These are phyloP conservation scores for Drosophila falleni DNA, from an alignment of 2,888 invertebrate genomes.

Conservation along the genomic window DNA sequence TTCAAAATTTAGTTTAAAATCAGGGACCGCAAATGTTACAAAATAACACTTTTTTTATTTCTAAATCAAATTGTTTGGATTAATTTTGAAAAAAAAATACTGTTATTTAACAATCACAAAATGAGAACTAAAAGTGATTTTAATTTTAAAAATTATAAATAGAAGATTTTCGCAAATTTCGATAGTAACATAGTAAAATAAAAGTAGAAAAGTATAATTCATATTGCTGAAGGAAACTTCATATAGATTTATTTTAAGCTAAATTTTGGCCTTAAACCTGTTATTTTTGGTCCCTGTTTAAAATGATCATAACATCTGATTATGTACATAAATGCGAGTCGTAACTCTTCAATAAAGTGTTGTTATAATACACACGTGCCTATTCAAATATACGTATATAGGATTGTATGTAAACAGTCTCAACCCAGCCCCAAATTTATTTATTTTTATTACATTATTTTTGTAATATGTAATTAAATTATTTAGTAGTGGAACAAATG, in stretches of 20 bases:
- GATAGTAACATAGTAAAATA: not conserved
- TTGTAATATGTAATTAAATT: constrained; percentile 8
- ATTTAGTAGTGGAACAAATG: constrained; percentile 1
- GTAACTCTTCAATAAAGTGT: constrained; percentile 12
- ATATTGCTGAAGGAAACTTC: not conserved
- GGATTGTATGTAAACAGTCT: not conserved
- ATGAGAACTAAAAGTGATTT: too few relatives aligned
- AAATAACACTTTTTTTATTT: not conserved
- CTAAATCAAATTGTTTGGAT: too few relatives aligned
- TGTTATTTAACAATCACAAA: not conserved
- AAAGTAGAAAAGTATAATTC: not conserved
- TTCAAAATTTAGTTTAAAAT: not conserved
- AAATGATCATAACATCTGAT: constrained; percentile 9
- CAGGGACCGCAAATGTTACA: not conserved
- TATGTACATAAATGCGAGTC: not conserved
- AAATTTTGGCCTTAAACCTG: too few relatives aligned
- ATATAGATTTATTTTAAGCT: not conserved
- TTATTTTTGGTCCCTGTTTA: not conserved
- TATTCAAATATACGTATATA: constrained; percentile 20
- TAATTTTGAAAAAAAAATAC: too few relatives aligned
- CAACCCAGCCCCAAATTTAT: not conserved
- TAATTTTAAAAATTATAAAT: not conserved
- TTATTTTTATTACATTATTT: not conserved
- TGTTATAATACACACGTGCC: constrained; percentile 24
- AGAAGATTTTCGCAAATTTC: not conserved